Base-by-base conservation (phyloP, 2,888 invertebrate species). In the Euspilapteryx auroguttella region DNA sequence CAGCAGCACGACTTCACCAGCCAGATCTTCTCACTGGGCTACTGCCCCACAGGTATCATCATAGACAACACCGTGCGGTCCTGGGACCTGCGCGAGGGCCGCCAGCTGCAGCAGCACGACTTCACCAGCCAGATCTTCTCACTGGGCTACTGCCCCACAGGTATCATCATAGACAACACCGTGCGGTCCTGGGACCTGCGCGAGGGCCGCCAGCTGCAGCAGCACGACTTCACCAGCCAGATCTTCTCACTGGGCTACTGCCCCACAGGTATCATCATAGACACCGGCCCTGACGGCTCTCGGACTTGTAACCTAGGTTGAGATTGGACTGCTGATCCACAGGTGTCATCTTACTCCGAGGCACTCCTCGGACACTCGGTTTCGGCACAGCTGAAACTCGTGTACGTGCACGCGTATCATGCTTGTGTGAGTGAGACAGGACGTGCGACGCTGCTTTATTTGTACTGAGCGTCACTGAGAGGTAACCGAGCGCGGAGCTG, bases 141-240 rank as follows among this genome's bases (percentile, higher is more conserved):
- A 29, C 64, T 87, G 21, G 89, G 89, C 10, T 97, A 95, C 64
- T 97, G 96, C 64, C 96, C 96, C 3, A 91, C 93, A 17, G 94
- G 82, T 82, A 35, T 4, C n/a, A n/a, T n/a, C n/a, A n/a, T n/a
- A n/a, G n/a, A n/a, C n/a, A n/a, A n/a, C n/a, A 96, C 96, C 1
- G 97, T 98, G 29, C 80, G 97, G 34, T 93, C 93, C 21, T 98
- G 97, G 97, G 97, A 97, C 71, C 78, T 95, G 32, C 76, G 94
- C 40, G 94, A 95, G 66, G 94, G 94, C 21, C 79, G 94, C 25
- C 94, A 96, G 62, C 68, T 95, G 39, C 93, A 94, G 59, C 95
- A 95, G 57, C 94, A 95, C 66, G 95, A 96, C 69, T 96, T 97
- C 76, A 86, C 86, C 45, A 94, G 93, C 48, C 89, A 90, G 75